A percentile compares a stretch with the other conserved stretches of the same genome.
Conservation (phyloP, 2,113 vertebrate genomes). For the Ceyx margarethae region DNA sequence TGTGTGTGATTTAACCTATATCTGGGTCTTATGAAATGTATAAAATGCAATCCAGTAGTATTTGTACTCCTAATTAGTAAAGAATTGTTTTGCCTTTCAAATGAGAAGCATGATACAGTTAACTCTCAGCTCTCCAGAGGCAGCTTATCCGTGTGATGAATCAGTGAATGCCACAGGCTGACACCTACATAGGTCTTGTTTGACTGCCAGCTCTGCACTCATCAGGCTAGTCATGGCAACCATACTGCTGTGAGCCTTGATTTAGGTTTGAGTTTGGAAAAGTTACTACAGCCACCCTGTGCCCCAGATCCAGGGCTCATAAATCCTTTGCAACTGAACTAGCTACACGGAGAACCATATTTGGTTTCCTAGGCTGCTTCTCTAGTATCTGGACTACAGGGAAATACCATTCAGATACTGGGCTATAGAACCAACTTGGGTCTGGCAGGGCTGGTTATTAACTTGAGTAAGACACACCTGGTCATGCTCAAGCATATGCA, state of each 20-base stretch:
- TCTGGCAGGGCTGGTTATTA: not conserved
- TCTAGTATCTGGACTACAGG: not conserved
- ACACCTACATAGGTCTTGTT: not conserved
- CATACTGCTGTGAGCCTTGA: not conserved
- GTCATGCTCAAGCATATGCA: not conserved
- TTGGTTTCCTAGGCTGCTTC: not conserved
- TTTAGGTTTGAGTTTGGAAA: not conserved
- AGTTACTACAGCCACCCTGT: rapidly evolving
- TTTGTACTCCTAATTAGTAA: not conserved
- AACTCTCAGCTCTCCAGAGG: not conserved
- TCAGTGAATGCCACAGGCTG: not conserved
- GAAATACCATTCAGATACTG: not conserved
- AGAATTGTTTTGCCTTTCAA: not conserved
- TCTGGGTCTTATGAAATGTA: not conserved
- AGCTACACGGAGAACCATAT: not conserved
- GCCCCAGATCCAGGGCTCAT: not conserved
- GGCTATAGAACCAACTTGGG: not conserved
- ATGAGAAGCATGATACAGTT: not conserved
- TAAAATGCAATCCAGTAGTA: not conserved
- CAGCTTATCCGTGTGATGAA: not conserved
- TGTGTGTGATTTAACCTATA: not conserved
- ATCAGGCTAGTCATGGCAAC: not conserved
- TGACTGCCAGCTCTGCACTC: not conserved
- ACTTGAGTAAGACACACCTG: rapidly evolving
- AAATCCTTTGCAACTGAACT: not conserved